phyloP scores from a whole-genome alignment of 1,140 invertebrate genomes.

The Lasaia peninsularis region DNA sequence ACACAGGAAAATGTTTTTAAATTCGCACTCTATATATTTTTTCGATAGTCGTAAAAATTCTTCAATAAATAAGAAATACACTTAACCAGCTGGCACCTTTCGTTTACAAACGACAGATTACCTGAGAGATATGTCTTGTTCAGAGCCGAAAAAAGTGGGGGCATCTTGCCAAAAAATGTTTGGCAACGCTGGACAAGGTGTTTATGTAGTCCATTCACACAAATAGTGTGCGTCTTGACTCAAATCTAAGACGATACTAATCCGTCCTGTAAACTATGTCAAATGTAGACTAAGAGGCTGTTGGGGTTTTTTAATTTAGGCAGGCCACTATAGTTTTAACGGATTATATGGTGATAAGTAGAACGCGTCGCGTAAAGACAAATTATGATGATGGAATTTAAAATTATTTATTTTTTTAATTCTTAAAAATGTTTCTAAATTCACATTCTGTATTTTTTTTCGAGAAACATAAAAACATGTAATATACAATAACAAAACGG shows the following conservation, averaged over 20 bases:
- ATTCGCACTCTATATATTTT: not conserved
- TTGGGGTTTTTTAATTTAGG: not conserved
- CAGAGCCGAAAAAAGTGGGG: constrained; percentile 27
- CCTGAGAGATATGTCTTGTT: constrained; percentile 39
- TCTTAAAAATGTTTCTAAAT: no score
- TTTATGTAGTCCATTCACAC: constrained; percentile 29
- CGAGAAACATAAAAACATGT: no score
- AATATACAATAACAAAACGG: no score
- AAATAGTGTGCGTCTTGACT: constrained; percentile 21
- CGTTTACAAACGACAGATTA: constrained; percentile 33
- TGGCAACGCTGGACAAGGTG: constrained; percentile 36
- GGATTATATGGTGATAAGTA: no score
- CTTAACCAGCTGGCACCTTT: constrained; percentile 30
- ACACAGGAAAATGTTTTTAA: constrained; percentile 1
- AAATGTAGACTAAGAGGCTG: not conserved
- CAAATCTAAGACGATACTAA: constrained; percentile 20
- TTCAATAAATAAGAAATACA: constrained; percentile 27
- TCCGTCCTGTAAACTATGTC: constrained; percentile 3
- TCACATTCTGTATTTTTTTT: no score
- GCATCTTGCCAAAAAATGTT: constrained; percentile 38
- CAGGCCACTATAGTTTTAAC: no score
- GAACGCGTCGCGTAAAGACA: no score
- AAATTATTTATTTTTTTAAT: no score
- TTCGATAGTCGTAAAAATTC: constrained; percentile 11
- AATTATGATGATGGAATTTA: no score